phyloP scores from a whole-genome alignment of 2,888 invertebrate species.

The Philaethria dido region DNA sequence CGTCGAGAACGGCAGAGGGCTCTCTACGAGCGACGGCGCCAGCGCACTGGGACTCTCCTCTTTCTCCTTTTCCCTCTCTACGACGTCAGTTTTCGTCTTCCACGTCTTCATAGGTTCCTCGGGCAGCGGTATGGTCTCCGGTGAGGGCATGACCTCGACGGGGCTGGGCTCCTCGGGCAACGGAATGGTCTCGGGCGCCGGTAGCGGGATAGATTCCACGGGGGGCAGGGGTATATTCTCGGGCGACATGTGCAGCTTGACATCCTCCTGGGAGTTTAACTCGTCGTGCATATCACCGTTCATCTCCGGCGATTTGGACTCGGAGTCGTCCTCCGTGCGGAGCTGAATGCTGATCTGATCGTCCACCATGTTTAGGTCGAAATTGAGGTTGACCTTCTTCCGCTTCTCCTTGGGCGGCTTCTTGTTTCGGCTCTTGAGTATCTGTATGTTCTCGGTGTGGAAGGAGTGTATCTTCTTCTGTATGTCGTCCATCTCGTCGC shows the following conservation, averaged over 20 bases:
- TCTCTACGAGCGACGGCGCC: constrained; percentile 62
- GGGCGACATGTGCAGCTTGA: constrained; percentile 63
- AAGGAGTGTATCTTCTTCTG: constrained; percentile 86
- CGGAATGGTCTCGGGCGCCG: constrained; percentile 70
- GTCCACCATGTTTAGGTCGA: constrained; percentile 80
- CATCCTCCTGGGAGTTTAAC: constrained; percentile 58
- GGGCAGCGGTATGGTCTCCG: constrained; percentile 72
- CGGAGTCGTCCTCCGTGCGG: constrained; percentile 65
- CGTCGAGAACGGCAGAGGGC: constrained; percentile 63
- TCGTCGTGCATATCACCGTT: constrained; percentile 73
- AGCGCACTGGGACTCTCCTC: constrained; percentile 49
- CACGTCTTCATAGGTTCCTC: constrained; percentile 65
- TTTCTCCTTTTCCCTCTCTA: constrained; percentile 30
- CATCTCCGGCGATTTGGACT: constrained; percentile 57
- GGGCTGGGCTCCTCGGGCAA: constrained; percentile 69
- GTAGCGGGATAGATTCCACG: constrained; percentile 76
- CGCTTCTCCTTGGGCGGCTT: constrained; percentile 81
- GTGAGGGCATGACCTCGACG: constrained; percentile 60
- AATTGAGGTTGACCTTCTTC: constrained; percentile 81
- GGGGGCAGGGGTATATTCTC: constrained; percentile 74
- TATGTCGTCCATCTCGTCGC: constrained; percentile 85
- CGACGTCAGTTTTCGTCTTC: constrained; percentile 48
- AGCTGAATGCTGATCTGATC: constrained; percentile 80
- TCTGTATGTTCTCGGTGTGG: constrained; percentile 85
- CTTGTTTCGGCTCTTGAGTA: constrained; percentile 84